These are phyloP conservation scores for Lucilia sericata DNA, from an alignment of 1,140 invertebrate species.

Conservation along the genomic window DNA sequence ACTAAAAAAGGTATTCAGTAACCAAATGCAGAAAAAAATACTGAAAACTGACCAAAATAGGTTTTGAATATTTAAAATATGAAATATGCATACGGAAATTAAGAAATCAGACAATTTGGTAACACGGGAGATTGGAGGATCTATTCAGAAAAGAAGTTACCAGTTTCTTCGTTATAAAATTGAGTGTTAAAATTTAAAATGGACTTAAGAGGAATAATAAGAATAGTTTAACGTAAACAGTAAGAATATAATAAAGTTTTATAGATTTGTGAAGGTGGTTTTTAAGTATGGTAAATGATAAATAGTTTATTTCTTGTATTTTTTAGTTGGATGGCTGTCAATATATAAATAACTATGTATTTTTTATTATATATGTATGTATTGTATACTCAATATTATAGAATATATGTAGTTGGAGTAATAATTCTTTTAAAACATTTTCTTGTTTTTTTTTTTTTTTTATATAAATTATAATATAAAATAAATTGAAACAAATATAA, in stretches of 20 bases:
- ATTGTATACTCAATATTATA: not conserved
- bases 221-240: not conserved
- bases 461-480: not conserved
- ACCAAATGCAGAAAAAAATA: too few relatives aligned
- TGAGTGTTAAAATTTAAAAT: too few relatives aligned
- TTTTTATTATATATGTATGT: constrained; percentile 3
- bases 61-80: too few relatives aligned
- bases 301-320: not conserved
- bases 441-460: not conserved
- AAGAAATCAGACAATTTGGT: too few relatives aligned
- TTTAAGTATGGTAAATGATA: not conserved
- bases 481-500: constrained; percentile 1
- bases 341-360: constrained; percentile 1
- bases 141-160: too few relatives aligned
- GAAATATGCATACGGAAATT: too few relatives aligned
- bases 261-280: constrained; percentile 5
- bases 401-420: not conserved
- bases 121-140: too few relatives aligned
- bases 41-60: too few relatives aligned
- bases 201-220: too few relatives aligned
- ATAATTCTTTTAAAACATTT: not conserved
- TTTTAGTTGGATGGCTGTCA: constrained; percentile 10
- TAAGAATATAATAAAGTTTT: not conserved
- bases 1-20: too few relatives aligned
- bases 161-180: too few relatives aligned